Base-by-base conservation (phyloP, 2,888 invertebrate species). In the Drosophila antonietae region DNA sequence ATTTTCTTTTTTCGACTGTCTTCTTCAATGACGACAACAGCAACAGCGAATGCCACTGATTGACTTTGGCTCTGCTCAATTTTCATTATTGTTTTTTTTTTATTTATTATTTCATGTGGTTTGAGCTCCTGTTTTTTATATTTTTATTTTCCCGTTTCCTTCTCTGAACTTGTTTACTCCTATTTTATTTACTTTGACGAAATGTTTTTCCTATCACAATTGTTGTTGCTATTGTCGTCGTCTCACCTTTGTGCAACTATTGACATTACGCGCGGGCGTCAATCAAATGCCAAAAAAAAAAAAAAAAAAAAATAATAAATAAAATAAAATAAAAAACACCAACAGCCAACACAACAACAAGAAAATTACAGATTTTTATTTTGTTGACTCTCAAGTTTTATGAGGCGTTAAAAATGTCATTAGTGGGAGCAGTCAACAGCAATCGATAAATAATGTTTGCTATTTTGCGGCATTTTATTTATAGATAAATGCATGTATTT, bases 1-100 rank as follows among this genome's bases (percentile, higher is more conserved):
- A 68, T 72, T 74, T 5, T 28, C 28, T 28, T 6, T 28, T 74
- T 74, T 69, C 68, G 58, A 80, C 87, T 75, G 79, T 78, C 66
- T 68, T 39, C 65, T 53, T 8, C 51, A 55, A 39, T 39, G 61
- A 43, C 8, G 63, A 56, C 47, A 65, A 59, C 23, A 39, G 55
- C 31, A 72, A 68, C 72, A 74, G 72, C 69, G 70, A 70, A 68
- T 80, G 71, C 58, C 65, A 66, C 69, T 83, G 88, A 85, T 85
- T 88, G 88, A 84, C 84, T 86, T 81, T 86, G 68, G 53, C 78
- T 60, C n/a, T 78, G 67, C 65, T 68, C 71, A 68, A 83, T 83
- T 83, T 84, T 83, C 83, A 79, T 81, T 86, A 83, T 83, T 79
- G 73, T 78, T 79, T 66, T 75, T 72, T 63, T 66, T 75, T 72